Evolutionary conservation across 2,797 vertebrate species (phyloP).

Genomic region (Sebastes paucispinis): DNA sequence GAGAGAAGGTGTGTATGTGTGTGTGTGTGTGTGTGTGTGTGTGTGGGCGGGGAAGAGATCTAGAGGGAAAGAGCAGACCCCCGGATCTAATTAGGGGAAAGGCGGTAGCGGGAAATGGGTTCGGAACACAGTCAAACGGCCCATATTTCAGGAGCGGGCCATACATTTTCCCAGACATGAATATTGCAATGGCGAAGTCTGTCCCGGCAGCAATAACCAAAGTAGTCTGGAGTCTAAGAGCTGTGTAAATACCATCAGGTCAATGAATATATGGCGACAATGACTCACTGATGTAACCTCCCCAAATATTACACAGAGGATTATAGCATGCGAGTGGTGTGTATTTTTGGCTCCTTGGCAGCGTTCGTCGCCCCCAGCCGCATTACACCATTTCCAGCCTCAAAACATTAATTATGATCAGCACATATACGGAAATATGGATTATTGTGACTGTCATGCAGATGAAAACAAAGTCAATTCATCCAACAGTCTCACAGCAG

Average conservation of each 20-base stretch:
- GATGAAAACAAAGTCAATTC: constrained; percentile 21
- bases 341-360: constrained; percentile 23
- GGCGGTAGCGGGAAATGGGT: constrained; percentile 67
- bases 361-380: not conserved
- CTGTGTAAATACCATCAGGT: constrained; percentile 48
- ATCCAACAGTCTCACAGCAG: not conserved
- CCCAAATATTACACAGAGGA: constrained; percentile 14
- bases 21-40: not conserved
- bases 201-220: constrained; percentile 51
- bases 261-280: constrained; percentile 47
- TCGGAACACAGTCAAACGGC: constrained; percentile 63
- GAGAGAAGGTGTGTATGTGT: constrained; percentile 11
- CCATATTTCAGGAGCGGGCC: constrained; percentile 63
- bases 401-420: constrained; percentile 20
- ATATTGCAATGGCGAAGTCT: constrained; percentile 62
- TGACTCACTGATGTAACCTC: constrained; percentile 21
- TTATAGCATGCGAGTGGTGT: constrained; percentile 12
- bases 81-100: constrained; percentile 75
- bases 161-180: constrained; percentile 64
- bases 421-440: not conserved
- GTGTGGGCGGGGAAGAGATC: constrained; percentile 14
- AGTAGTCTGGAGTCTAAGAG: constrained; percentile 37
- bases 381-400: not conserved
- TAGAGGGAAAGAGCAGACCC: constrained; percentile 57
- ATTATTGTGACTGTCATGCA: constrained; percentile 5